Percentiles rank a stretch among this genome's conserved stretches.
These are phyloP conservation scores for Yoshiicerus persimilis DNA, from an alignment of 1,140 invertebrate species.

Conservation along the genomic window DNA sequence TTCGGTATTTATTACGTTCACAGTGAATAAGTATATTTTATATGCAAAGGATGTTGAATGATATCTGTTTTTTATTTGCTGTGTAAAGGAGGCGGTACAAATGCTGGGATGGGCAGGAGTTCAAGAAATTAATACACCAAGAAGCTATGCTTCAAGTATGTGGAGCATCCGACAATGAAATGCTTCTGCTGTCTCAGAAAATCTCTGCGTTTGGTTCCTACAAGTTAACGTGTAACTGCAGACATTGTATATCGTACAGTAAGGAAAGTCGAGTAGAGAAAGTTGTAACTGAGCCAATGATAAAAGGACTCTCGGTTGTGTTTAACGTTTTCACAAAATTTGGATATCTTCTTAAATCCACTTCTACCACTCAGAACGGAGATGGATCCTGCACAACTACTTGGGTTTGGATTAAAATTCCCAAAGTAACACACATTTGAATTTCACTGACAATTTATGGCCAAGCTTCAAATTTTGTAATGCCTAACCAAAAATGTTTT, in stretches of 20 bases:
- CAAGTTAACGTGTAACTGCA: conserved; percentile 41
- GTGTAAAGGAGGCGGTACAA: conserved; percentile 34
- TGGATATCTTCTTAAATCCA: conserved; percentile 30
- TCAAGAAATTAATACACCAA: conserved; percentile 26
- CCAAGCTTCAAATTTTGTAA: too few relatives aligned
- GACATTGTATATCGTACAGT: conserved; percentile 34
- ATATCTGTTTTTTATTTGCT: background rate
- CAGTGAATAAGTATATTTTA: background rate
- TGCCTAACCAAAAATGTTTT: too few relatives aligned
- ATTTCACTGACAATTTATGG: too few relatives aligned
- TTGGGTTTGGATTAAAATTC: conserved; percentile 39
- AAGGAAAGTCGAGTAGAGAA: conserved; percentile 22
- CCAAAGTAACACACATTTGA: conserved; percentile 10
- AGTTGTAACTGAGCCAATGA: conserved; percentile 33
- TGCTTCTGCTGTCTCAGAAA: conserved; percentile 25
- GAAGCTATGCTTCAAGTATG: conserved; percentile 35
- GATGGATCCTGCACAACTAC: conserved; percentile 39
- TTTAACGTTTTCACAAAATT: conserved; percentile 36
- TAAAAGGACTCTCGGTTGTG: conserved; percentile 11
- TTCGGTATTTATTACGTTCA: background rate
- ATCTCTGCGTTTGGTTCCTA: background rate
- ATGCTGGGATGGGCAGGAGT: conserved; percentile 22
- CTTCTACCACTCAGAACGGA: conserved; percentile 30
- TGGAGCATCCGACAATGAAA: conserved; percentile 35
- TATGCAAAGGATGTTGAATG: background rate